These are phyloP conservation scores for Syngnathoides biaculeatus DNA, from an alignment of 2,113 vertebrate species.

Conservation along the genomic window DNA sequence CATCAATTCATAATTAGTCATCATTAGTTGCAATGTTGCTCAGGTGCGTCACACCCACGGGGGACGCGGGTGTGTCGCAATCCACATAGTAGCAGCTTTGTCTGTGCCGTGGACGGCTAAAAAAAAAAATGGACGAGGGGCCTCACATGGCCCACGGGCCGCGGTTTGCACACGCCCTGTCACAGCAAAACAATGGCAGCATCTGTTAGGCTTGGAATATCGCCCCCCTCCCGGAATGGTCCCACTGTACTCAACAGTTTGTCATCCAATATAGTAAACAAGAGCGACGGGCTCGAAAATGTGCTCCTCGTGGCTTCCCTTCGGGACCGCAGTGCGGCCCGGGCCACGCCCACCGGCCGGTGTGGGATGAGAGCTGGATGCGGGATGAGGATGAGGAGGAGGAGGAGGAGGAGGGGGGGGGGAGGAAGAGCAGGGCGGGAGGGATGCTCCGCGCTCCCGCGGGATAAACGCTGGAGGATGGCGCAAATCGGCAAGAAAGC, in stretches of 20 bases:
- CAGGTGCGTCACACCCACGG: no score
- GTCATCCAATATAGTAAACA: no score
- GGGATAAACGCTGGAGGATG: background rate
- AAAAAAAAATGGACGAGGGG: no score
- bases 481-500: background rate
- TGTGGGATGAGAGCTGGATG: constrained; percentile 58
- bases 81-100: no score
- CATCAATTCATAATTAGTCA: no score
- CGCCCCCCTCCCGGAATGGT: no score
- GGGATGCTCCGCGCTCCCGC: constrained; percentile 20
- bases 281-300: constrained; percentile 10
- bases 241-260: background rate
- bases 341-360: constrained; percentile 89
- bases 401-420: background rate
- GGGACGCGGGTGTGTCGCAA: no score
- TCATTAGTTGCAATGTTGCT: no score
- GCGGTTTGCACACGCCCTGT: no score
- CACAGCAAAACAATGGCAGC: no score
- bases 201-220: background rate
- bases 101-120: no score
- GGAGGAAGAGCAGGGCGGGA: constrained; percentile 1
- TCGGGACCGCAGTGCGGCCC: constrained; percentile 95
- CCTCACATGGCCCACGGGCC: no score
- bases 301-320: constrained; percentile 79
- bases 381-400: constrained; percentile 9